These are phyloP conservation scores for Gymnorhina tibicen DNA, from an alignment of 2,113 vertebrate genomes.

Conservation along the genomic window DNA sequence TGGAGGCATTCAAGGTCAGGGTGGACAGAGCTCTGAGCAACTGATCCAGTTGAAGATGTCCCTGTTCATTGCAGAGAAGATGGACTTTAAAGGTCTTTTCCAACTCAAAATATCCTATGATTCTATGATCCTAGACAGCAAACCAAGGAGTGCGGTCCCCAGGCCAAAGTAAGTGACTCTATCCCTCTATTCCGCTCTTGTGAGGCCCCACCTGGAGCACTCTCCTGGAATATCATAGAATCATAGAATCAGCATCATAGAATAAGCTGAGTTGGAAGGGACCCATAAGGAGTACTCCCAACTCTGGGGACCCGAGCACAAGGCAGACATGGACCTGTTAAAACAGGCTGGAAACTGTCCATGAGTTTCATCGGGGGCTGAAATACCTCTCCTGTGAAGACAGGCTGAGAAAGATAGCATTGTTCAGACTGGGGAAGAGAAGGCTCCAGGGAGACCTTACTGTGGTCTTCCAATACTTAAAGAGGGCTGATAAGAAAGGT, in stretches of 20 bases:
- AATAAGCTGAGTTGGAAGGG: background rate
- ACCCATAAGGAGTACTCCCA: background rate
- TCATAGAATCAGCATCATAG: background rate
- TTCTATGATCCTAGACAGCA: background rate
- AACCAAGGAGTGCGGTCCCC: background rate
- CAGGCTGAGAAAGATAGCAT: background rate
- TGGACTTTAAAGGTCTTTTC: background rate
- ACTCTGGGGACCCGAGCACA: no score
- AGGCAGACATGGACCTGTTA: background rate
- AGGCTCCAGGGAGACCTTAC: background rate
- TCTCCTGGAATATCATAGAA: background rate
- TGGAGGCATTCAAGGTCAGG: background rate
- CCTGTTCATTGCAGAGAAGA: background rate
- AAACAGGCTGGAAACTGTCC: background rate
- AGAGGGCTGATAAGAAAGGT: background rate
- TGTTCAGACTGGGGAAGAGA: background rate
- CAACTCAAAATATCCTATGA: background rate
- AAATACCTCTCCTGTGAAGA: background rate
- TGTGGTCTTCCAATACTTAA: background rate
- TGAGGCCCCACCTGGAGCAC: background rate
- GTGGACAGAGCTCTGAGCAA: background rate
- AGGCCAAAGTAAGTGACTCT: background rate
- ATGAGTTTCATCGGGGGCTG: rapidly evolving
- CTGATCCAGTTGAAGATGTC: background rate
- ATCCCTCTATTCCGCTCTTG: background rate